Base-by-base conservation (phyloP, 1,140 invertebrate species). In the Cotesia vestalis region DNA sequence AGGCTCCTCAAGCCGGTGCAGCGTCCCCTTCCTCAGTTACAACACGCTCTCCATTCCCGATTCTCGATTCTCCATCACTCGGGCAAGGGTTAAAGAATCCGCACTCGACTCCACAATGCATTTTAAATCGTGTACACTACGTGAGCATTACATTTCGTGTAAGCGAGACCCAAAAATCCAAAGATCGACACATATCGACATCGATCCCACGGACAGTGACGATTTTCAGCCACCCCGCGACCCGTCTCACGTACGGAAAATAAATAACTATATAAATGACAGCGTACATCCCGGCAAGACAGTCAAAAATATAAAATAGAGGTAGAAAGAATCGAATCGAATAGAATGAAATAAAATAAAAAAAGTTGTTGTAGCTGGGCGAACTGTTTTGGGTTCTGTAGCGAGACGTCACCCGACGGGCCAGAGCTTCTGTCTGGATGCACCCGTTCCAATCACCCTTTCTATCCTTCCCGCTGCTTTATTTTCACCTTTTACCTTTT, bases 201-300 rank as follows among this genome's bases (percentile, higher is more conserved):
- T 64, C 14, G 55, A 70, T 66, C 64, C 59, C 53, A 52, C 63
- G 61, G 38, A 40, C 27, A 34, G 17, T 59, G 70, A 34, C 66
- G 60, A 69, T 70, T 60, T 66, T 52, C 4, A 61, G n/a, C 52
- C 36, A 9, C 55, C 67, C 73, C 66, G 76, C 66, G 75, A 51
- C 51, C 78, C 71, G 75, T 67, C 34, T 72, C 71, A 73, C 74
- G 74, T 76, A 73, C 79, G 73, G 76, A 80, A 84, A 84, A 87
- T 86, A 87, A 87, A 87, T 87, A 86, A 86, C 82, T 77, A 81
- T 78, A 83, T 80, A 82, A 85, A 84, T 83, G 83, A 86, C 85
- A 86, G 81, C 83, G 77, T 76, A 64, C 36, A 59, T 66, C 73
- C 81, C 27, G 27, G 27, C 27, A 27, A 27, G 2, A 27, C 27